Base-by-base conservation (phyloP, 1,140 invertebrate species). In the Antheraea pernyi region DNA sequence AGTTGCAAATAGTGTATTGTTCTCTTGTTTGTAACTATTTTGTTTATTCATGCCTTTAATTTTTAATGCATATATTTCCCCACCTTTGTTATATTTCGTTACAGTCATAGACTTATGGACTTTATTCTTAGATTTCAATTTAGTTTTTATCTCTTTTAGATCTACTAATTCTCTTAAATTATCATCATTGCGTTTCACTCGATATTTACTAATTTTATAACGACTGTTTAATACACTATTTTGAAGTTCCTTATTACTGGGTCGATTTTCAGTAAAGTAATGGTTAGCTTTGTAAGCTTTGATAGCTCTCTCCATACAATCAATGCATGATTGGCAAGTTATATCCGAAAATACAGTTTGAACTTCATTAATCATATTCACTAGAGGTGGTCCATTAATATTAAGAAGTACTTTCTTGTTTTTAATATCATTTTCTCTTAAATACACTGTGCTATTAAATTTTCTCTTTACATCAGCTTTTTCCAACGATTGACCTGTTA, bases 301-400 rank as follows among this genome's bases (percentile, higher is more conserved):
- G n/a, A 86, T 74, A n/a, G 78, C 78, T 74, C 76, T 67, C 69
- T 84, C 80, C 83, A 87, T 89, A 63, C 86, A 89, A 53, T 62
- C 69, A 18, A 69, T 65, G 42, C 85, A 89, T 22, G 71, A 65
- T 37, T 68, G 73, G 62, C 86, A 89, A 48, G 18, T 58, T 0
- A 73, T 61, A 60, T 84, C 84, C 63, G 70, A 76, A 62, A 83
- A 87, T 13, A 85, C 74, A 4, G 72, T 68, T 62, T 84, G 81
- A 13, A 85, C 37, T 22, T 82, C 77, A 58, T 59, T 84, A 8
- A 70, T 39, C 19, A 80, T 79, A 39, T 58, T 80, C 3, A 65
- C 48, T 9, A 73, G 46, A 8, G 73, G 48, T 62, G 73, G 67
- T 6, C 53, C 62, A 30, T 83, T 81, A 16, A 72, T 66, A 48